Conservation (phyloP, 2,888 invertebrate genomes). For the Dioctria rufipes region DNA sequence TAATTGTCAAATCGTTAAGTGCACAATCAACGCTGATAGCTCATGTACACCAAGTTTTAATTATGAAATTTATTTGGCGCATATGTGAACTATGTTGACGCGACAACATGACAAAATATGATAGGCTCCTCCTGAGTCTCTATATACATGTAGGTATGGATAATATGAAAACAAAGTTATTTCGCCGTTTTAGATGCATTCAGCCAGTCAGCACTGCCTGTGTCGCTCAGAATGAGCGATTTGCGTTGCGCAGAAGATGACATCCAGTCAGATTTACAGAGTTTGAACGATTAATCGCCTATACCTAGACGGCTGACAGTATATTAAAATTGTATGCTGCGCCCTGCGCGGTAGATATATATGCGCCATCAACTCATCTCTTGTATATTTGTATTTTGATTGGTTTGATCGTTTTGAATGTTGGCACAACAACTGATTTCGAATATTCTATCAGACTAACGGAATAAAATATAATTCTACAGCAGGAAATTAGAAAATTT, state of each 20-base stretch:
- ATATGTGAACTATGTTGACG: constrained; percentile 55
- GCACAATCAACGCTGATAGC: constrained; percentile 55
- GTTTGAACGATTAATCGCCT: constrained; percentile 21
- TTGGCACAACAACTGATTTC: neutral
- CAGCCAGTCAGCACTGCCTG: neutral
- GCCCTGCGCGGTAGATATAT: neutral
- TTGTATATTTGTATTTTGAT: neutral
- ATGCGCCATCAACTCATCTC: neutral
- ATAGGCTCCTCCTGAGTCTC: neutral
- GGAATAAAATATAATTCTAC: neutral
- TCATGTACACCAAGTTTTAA: constrained; percentile 51
- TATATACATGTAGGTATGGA: neutral
- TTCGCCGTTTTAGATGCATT: neutral
- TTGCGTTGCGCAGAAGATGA: constrained; percentile 11
- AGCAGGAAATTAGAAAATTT: constrained; percentile 14
- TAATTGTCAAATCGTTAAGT: constrained; percentile 68
- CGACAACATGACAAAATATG: constrained; percentile 41
- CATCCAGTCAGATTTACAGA: constrained; percentile 9
- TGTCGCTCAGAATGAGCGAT: constrained; percentile 11
- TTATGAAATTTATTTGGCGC: constrained; percentile 59
- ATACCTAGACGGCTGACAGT: constrained; percentile 6
- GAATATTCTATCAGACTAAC: neutral
- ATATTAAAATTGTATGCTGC: constrained; percentile 14
- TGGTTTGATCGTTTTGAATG: neutral
- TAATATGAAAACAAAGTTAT: neutral